Evolutionary conservation across 1,140 invertebrate species (phyloP).

Genomic region (Brachionus plicatilis): DNA sequence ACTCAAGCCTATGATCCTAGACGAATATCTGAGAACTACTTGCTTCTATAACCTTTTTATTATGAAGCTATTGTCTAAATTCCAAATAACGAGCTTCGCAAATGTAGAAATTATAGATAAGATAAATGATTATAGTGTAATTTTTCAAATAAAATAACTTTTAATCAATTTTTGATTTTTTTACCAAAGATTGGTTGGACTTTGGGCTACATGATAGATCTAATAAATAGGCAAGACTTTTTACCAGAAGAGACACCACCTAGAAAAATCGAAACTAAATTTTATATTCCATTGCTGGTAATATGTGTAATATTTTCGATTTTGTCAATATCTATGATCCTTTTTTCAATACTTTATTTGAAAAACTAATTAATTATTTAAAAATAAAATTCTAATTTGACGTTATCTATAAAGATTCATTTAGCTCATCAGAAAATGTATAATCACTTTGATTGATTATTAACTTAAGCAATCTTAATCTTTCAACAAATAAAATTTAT

Average conservation of each 20-base stretch:
- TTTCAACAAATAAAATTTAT: not conserved
- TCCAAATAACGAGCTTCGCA: not conserved
- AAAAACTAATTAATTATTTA: not conserved
- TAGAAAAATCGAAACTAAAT: not conserved
- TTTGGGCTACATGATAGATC: constrained; percentile 24
- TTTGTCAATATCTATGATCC: not conserved
- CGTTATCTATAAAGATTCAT: not conserved
- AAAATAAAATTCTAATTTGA: not conserved
- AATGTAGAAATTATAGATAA: constrained; percentile 17
- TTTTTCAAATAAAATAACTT: not conserved
- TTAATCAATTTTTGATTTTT: not conserved
- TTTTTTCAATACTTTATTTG: not conserved
- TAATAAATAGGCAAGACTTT: constrained; percentile 25
- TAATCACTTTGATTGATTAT: not conserved
- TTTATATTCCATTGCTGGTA: not conserved
- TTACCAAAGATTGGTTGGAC: not conserved
- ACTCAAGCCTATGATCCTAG: not conserved
- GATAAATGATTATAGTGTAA: not conserved
- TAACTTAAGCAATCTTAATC: not conserved
- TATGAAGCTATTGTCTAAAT: not conserved
- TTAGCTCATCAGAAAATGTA: not conserved
- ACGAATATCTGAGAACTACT: not conserved
- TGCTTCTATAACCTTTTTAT: constrained; percentile 33
- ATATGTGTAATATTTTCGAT: not conserved
- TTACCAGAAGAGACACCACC: constrained; percentile 3